Evolutionary conservation across 2,888 invertebrate species (phyloP), one percentile per base, ranked within the genome.

Genomic region (Cheiracanthium punctorium): DNA sequence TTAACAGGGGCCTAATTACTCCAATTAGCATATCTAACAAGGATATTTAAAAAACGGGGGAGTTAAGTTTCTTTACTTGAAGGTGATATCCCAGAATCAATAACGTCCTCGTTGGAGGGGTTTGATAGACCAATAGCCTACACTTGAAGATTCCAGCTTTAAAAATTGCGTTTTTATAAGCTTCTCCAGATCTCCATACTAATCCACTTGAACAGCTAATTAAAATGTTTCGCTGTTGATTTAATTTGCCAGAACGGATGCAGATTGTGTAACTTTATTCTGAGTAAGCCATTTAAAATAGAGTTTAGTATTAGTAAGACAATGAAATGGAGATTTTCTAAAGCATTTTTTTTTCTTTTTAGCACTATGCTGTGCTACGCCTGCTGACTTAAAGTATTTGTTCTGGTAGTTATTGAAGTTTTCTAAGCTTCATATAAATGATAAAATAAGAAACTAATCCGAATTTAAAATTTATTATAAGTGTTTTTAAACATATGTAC

Each of bases 1-100:
- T 30, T 67, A 17, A 67, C 14, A 10, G 65, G 30, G 30, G 65
- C 65, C 65, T 30, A 67, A 67, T 67, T 67, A 67, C 65, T 67
- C n/a, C 12, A 67, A 67, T 67, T 67, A 67, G 65, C 65, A 67
- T 67, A 30, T 30, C 30, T 67, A 10, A 67, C 65, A 14, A 29
- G 14, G n/a, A 14, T 67, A 14, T 67, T 30, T 67, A 30, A 65
- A 32, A 30, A 30, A 24, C 2, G 14, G 10, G 17, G 17, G 65
- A 67, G 24, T 30, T 20, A 24, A 29, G 14, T 67, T 67, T 67
- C 65, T 30, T 67, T 30, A 30, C 29, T 30, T 67, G 12, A 17
- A 67, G 7, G 65, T 14, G 4, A 67, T 30, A 17, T 24, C 32
- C 0, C 2, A 17, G 17, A 24, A 67, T 67, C 65, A n/a, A 67